A percentile compares a stretch with the other conserved stretches of the same genome.
Conservation (phyloP, 2,113 vertebrate species). For the Eulemur rufifrons region DNA sequence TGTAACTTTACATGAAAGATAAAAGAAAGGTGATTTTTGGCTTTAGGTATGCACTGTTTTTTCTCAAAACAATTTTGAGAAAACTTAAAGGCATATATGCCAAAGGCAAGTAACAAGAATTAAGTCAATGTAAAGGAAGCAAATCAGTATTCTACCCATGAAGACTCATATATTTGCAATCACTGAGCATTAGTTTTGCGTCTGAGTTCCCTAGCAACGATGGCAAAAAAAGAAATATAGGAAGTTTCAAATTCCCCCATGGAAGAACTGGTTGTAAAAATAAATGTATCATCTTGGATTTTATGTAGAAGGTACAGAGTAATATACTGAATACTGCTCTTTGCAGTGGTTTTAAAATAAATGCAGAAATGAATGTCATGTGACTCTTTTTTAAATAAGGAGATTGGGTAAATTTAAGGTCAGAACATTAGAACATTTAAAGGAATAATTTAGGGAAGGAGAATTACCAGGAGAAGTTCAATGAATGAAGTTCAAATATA, state of each 20-base stretch:
- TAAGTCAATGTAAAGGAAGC: background rate
- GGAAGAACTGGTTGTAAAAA: background rate
- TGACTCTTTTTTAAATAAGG: background rate
- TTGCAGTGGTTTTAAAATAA: background rate
- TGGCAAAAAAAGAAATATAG: background rate
- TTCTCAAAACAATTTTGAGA: background rate
- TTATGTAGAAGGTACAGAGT: background rate
- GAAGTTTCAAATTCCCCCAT: background rate
- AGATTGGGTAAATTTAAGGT: background rate
- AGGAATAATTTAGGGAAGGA: background rate
- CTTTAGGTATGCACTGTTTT: background rate
- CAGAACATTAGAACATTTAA: background rate
- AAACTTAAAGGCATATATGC: background rate
- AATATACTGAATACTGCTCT: background rate
- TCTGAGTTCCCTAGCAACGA: background rate
- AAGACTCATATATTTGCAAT: background rate
- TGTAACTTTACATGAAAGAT: background rate
- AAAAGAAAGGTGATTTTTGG: background rate
- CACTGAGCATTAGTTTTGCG: background rate
- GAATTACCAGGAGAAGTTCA: constrained; percentile 10
- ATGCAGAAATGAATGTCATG: background rate
- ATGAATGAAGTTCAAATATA: background rate
- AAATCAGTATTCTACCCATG: background rate
- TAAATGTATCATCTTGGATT: background rate
- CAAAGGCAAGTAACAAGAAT: background rate